phyloP scores from a whole-genome alignment of 2,113 vertebrate genomes.

The Paramormyrops kingsleyae region DNA sequence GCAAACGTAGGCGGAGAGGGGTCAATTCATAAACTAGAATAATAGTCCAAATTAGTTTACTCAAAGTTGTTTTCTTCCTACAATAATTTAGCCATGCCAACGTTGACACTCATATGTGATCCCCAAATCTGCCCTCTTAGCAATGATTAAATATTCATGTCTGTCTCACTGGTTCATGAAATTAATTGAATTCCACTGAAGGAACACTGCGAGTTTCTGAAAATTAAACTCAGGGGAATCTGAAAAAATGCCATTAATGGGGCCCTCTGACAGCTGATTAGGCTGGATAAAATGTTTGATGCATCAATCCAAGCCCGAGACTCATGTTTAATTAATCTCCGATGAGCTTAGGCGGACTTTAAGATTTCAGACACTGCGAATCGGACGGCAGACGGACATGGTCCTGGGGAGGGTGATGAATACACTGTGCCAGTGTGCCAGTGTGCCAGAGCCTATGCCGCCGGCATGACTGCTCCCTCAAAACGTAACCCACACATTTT shows the following conservation, averaged over 20 bases:
- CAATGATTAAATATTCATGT: conserved; percentile 8
- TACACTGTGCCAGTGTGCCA: neutral
- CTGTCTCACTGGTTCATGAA: neutral
- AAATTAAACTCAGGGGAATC: neutral
- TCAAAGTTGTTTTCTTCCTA: neutral
- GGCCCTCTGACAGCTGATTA: neutral
- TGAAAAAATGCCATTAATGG: neutral
- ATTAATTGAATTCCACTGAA: neutral
- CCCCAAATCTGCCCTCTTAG: conserved; percentile 2
- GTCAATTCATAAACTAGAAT: neutral
- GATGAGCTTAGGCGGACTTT: neutral
- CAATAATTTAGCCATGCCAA: neutral
- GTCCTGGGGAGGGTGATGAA: neutral
- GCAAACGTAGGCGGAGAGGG: neutral
- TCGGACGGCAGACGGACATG: no score
- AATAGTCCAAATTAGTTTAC: neutral
- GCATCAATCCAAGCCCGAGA: neutral
- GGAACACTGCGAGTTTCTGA: neutral
- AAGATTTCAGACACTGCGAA: neutral
- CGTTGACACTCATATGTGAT: neutral
- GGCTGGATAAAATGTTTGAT: neutral
- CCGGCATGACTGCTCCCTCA: neutral
- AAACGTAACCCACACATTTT: neutral
- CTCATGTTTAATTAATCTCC: conserved; percentile 1
- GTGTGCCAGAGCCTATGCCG: neutral